phyloP scores from a whole-genome alignment of 1,140 invertebrate species.

The Heliconius congener region DNA sequence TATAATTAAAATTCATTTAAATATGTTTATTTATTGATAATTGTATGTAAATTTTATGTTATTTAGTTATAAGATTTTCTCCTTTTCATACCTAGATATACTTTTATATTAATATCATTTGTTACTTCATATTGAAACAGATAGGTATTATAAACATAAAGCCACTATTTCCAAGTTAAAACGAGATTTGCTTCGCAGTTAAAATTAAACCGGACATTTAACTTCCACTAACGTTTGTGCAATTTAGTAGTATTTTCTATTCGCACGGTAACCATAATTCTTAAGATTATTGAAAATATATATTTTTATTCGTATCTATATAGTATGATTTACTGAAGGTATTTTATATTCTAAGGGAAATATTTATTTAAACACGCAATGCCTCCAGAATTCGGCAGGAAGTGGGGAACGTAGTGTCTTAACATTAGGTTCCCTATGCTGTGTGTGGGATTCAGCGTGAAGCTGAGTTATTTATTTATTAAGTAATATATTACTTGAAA shows the following conservation, averaged over 20 bases:
- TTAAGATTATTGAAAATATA: not conserved
- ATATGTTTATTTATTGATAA: not conserved
- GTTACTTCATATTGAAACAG: not conserved
- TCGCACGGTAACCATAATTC: not conserved
- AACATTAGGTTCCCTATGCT: too few relatives aligned
- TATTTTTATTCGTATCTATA: too few relatives aligned
- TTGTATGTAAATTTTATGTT: not conserved
- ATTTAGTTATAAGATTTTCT: not conserved
- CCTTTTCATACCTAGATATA: not conserved
- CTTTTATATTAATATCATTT: not conserved
- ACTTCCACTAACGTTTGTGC: conserved; percentile 16
- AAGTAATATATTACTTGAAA: too few relatives aligned
- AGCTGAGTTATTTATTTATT: too few relatives aligned
- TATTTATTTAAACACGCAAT: too few relatives aligned
- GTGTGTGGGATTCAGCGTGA: too few relatives aligned
- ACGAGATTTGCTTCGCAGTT: conserved; percentile 3
- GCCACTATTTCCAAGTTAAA: not conserved
- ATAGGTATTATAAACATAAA: not conserved
- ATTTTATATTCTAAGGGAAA: not conserved
- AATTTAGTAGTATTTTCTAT: conserved; percentile 30
- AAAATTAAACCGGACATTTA: conserved; percentile 11
- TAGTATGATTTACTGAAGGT: not conserved
- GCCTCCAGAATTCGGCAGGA: too few relatives aligned
- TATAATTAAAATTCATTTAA: not conserved
- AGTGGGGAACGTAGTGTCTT: too few relatives aligned